Conservation (phyloP, 2,888 invertebrate species). For the Carcina quercana region DNA sequence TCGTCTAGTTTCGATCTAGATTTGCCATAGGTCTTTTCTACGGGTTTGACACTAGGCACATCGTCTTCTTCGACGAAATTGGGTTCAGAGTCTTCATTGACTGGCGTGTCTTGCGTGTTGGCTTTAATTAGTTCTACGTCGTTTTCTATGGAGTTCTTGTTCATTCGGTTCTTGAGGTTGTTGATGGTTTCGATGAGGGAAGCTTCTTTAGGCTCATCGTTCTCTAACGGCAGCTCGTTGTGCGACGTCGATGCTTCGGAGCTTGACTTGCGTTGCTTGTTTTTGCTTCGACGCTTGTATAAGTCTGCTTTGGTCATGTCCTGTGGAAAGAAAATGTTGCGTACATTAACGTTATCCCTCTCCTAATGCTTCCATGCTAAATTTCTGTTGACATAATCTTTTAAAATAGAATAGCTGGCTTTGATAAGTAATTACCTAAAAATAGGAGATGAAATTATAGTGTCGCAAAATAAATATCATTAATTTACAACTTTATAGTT, state of each 20-base stretch:
- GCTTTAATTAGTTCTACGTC: conserved; percentile 60
- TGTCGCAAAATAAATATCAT: no score
- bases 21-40: conserved; percentile 59
- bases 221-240: conserved; percentile 20
- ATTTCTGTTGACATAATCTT: no score
- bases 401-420: no score
- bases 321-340: conserved; percentile 30
- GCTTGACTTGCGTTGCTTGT: conserved; percentile 46
- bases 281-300: conserved; percentile 62
- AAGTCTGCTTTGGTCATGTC: conserved; percentile 68
- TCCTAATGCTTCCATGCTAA: no score
- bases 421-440: no score
- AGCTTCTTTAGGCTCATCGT: conserved; percentile 29
- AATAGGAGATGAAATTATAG: no score
- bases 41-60: conserved; percentile 51
- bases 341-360: no score
- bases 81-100: conserved; percentile 34
- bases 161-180: conserved; percentile 47
- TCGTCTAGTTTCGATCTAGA: conserved; percentile 57
- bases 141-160: conserved; percentile 56
- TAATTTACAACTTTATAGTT: no score
- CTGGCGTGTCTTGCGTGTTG: conserved; percentile 48
- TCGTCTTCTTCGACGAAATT: conserved; percentile 42
- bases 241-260: conserved; percentile 39
- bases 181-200: conserved; percentile 45